Percentiles rank a stretch among this genome's conserved stretches.
These are phyloP conservation scores for Shinisaurus crocodilurus DNA, from an alignment of 2,113 vertebrate species.

Conservation along the genomic window DNA sequence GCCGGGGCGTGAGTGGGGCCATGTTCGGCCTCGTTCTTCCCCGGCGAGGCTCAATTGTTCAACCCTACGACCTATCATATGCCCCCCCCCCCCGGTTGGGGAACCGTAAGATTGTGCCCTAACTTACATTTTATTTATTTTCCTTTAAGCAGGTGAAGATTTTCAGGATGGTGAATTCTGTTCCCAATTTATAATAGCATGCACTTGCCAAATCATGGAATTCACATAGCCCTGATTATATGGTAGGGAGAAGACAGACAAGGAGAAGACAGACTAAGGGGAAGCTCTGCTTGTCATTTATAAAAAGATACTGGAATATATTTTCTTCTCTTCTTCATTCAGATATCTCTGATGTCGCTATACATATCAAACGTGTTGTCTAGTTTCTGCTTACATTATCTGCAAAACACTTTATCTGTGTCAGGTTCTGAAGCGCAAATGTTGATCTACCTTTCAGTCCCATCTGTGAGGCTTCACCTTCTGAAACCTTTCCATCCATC, in stretches of 20 bases:
- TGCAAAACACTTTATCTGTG: constrained; percentile 10
- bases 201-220: not conserved
- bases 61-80: too few relatives aligned
- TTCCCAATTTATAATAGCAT: not conserved
- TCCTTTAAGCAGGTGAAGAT: not conserved
- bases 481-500: constrained; percentile 15
- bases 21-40: too few relatives aligned
- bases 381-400: constrained; percentile 13
- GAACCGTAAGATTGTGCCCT: too few relatives aligned
- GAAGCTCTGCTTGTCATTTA: not conserved
- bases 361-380: constrained; percentile 17
- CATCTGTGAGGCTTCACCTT: constrained; percentile 26
- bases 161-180: not conserved
- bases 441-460: constrained; percentile 36
- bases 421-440: constrained; percentile 18
- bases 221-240: not conserved
- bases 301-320: not conserved
- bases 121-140: too few relatives aligned
- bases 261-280: not conserved
- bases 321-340: not conserved
- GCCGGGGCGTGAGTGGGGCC: too few relatives aligned
- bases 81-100: too few relatives aligned
- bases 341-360: not conserved
- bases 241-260: too few relatives aligned
- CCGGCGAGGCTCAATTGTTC: too few relatives aligned